phyloP scores from a whole-genome alignment of 2,113 vertebrate genomes.

The Microtus pennsylvanicus region DNA sequence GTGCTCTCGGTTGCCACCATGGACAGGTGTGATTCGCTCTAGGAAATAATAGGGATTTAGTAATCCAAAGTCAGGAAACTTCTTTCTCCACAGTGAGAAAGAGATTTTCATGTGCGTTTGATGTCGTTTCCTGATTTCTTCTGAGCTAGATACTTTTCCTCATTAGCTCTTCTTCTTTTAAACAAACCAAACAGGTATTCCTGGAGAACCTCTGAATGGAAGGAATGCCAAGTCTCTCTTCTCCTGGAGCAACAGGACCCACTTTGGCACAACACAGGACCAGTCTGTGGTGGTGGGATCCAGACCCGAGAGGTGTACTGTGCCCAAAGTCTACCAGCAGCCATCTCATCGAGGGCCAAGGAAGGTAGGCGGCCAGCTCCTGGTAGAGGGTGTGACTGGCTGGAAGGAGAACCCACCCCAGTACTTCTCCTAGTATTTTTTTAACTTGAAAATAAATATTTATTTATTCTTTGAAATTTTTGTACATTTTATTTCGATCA shows the following conservation, averaged over 20 bases:
- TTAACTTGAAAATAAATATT: not conserved
- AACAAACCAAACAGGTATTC: conserved; percentile 88
- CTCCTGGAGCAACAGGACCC: conserved; percentile 91
- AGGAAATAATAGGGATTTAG: not conserved
- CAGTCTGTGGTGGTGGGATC: conserved; percentile 94
- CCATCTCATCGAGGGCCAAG: conserved; percentile 84
- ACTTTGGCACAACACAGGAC: conserved; percentile 80
- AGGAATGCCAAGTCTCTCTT: conserved; percentile 90
- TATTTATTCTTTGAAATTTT: not conserved
- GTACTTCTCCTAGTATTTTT: not conserved
- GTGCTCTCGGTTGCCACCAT: not conserved
- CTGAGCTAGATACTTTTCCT: conserved; percentile 65
- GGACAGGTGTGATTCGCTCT: not conserved
- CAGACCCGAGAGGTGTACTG: conserved; percentile 95
- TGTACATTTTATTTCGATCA: not conserved
- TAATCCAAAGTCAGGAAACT: not conserved
- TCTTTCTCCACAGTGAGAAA: conserved; percentile 23
- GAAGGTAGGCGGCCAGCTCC: conserved; percentile 88
- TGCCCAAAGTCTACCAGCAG: conserved; percentile 86
- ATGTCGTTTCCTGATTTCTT: conserved; percentile 44
- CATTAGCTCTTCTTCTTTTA: conserved; percentile 72
- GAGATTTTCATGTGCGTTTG: not conserved
- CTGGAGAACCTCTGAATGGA: conserved; percentile 96
- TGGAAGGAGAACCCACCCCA: not conserved
- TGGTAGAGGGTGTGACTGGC: not conserved